Base-by-base conservation (phyloP, 1,140 invertebrate species). In the Phthorimaea operculella region DNA sequence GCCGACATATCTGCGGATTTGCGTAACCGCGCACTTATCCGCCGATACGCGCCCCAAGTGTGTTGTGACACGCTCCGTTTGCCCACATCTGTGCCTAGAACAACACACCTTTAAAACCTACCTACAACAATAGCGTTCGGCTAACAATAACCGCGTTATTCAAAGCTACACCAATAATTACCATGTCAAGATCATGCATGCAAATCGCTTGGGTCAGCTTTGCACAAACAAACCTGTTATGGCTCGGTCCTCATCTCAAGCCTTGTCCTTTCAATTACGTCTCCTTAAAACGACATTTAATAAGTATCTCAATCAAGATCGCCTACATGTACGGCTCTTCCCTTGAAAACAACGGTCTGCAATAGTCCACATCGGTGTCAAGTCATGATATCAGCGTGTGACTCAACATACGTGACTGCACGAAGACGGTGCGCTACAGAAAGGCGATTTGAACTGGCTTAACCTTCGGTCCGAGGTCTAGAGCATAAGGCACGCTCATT, bases 1-100 rank as follows among this genome's bases (percentile, higher is more conserved):
- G 73, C 73, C 78, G 72, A 83, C 79, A 85, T 85, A 85, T 85
- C 78, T 85, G 77, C 79, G 71, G 78, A 79, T 85, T 85, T 85
- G 79, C 82, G 82, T 85, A 85, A 85, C 76, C 63, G 68, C 75
- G 74, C 77, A 83, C 77, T 85, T 85, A 85, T 85, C 79, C 80
- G 73, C 71, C 72, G 72, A 82, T 79, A 80, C 72, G 63, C 62
- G 70, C 61, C 74, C 74, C 21, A 28, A 28, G 68, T 80, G 72
- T 73, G 76, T 83, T 80, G 77, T 79, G 76, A 79, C 78, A 81
- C 74, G 74, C 63, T 72, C 72, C 63, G 69, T 59, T 72, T 80
- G 69, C 68, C 76, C 70, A 68, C 73, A 68, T 69, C 74, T 62
- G 54, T 21, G 54, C 57, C 21, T 58, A 51, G 18, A 21, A 33